These are phyloP conservation scores for Crocidura indochinensis DNA, from an alignment of 2,797 vertebrate genomes.

Conservation along the genomic window DNA sequence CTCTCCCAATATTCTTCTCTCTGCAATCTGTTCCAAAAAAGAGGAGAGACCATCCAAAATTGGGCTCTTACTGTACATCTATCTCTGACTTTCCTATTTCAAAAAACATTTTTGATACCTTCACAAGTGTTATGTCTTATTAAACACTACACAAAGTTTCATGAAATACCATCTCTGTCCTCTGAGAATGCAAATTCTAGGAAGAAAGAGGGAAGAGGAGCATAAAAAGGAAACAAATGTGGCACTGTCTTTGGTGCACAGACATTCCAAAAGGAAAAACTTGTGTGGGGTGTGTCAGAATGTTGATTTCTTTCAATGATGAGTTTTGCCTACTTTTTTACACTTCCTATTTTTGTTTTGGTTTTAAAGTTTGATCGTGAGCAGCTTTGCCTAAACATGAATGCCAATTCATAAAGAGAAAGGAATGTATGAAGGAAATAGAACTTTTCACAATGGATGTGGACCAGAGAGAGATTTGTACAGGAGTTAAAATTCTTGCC, in stretches of 20 bases:
- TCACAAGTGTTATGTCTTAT: background rate
- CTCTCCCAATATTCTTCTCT: background rate
- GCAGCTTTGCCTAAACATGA: too few species aligned
- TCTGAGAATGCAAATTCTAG: slow-evolving; percentile 1
- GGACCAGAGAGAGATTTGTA: too few species aligned
- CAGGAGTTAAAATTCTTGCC: too few species aligned
- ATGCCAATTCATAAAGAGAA: too few species aligned
- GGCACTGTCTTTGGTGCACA: background rate
- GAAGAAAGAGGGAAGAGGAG: background rate
- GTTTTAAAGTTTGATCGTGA: too few species aligned
- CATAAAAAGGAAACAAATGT: background rate
- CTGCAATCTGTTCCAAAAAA: background rate
- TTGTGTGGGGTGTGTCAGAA: too few species aligned
- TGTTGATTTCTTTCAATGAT: background rate
- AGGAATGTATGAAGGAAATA: too few species aligned
- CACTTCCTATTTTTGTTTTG: too few species aligned
- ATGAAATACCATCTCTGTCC: background rate
- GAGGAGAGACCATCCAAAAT: slow-evolving; percentile 32
- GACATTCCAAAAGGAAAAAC: background rate
- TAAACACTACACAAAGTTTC: background rate
- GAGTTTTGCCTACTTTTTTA: background rate
- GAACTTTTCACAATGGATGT: too few species aligned
- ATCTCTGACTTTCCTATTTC: background rate
- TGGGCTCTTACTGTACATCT: background rate
- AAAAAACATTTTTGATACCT: slow-evolving; percentile 30